Evolutionary conservation across 2,888 invertebrate species (phyloP), one percentile per base, ranked within the genome.

Genomic region (Drosophila eohydei): DNA sequence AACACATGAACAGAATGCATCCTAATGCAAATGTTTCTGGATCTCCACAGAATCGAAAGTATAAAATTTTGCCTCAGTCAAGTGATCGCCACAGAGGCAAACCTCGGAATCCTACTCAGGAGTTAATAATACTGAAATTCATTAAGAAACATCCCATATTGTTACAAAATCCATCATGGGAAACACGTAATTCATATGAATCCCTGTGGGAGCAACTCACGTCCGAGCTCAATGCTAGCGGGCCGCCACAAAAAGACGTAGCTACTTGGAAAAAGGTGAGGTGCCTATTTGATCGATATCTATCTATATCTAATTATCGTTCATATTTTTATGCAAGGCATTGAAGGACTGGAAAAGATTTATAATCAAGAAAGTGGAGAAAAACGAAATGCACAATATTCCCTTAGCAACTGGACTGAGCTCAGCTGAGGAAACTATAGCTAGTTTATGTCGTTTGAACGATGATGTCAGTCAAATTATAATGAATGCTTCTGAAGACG

Each of bases 291-390:
- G 4, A 26, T 34, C 4, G 2, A 11, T 5, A 5, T 11, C 1
- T n/a, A n/a, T n/a, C n/a, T n/a, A n/a, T n/a, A n/a, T n/a, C n/a
- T n/a, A n/a, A n/a, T n/a, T n/a, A 50, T 11, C 2, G 12, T 2
- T 32, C 0, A 6, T 12, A 11, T 46, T 3, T 26, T 16, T 50
- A 9, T 26, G 6, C 0, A 6, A 84, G 84, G 85, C 84, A 1
- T 48, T 84, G 8, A 84, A 88, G 50, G 84, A 84, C 77, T 84
- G 84, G 84, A 84, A 88, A 16, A 63, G 88, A 30, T 83, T 88
- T 14, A 79, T 84, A 41, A 72, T 83, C 9, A 84, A 77, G 34
- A 84, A 84, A 50, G 83, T 84, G 30, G 88, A 85, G 30, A 88
- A 82, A 46, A 84, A 85, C 36, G 88, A 84, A 58, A 57, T 85